A percentile compares a stretch with the other conserved stretches of the same genome.
Evolutionary conservation across 2,113 vertebrate species (phyloP).

Genomic region (Anas platyrhynchos): DNA sequence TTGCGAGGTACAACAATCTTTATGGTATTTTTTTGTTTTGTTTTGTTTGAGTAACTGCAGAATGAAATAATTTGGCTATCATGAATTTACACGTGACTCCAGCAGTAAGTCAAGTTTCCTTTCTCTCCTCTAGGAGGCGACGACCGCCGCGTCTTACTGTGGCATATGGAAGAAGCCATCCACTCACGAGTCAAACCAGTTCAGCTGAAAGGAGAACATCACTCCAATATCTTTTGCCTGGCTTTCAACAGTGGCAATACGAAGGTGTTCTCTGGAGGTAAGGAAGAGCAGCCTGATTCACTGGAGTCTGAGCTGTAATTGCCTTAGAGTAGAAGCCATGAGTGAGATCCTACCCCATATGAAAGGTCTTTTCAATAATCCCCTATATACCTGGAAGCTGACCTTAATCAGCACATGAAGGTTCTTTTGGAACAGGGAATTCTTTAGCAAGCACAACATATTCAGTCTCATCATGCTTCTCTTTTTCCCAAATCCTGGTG

Average conservation of each 20-base stretch:
- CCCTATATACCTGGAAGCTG: neutral
- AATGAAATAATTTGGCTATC: neutral
- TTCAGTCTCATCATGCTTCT: neutral
- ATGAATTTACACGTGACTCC: neutral
- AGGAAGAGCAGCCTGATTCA: conserved; percentile 32
- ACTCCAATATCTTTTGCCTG: conserved; percentile 98
- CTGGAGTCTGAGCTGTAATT: neutral
- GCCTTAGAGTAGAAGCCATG: neutral
- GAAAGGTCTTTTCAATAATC: neutral
- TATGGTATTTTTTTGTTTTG: neutral
- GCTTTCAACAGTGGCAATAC: conserved; percentile 97
- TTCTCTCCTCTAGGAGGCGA: conserved; percentile 86
- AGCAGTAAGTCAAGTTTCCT: conserved; percentile 41
- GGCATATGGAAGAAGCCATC: conserved; percentile 96
- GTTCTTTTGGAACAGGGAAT: neutral
- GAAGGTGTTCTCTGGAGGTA: conserved; percentile 96
- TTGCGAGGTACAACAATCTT: neutral
- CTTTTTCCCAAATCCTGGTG: neutral
- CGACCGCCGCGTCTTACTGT: conserved; percentile 93
- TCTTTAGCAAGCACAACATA: neutral
- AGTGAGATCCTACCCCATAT: neutral
- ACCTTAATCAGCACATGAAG: neutral
- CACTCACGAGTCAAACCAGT: conserved; percentile 90
- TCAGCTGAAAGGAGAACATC: conserved; percentile 96
- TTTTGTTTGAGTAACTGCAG: neutral